Conservation (phyloP, 2,797 vertebrate genomes). For the Tangara arthus region DNA sequence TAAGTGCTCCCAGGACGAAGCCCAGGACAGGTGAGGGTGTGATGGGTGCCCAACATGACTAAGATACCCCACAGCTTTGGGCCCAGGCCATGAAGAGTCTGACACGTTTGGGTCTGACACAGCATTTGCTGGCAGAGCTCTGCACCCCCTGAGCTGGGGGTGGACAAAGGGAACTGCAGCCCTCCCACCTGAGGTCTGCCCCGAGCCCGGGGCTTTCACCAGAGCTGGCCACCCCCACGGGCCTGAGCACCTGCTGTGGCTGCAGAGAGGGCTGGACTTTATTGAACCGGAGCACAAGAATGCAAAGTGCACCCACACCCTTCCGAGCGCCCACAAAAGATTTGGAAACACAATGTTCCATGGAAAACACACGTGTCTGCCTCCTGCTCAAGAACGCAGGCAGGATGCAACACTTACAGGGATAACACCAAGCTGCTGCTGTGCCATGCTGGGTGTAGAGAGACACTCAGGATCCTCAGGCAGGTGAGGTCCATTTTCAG, state of each 20-base stretch:
- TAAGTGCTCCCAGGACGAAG: neutral
- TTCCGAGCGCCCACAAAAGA: neutral
- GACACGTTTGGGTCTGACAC: fast-evolving
- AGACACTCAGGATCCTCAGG: fast-evolving
- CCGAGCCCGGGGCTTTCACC: neutral
- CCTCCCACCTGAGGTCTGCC: neutral
- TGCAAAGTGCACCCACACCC: neutral
- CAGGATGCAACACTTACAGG: neutral
- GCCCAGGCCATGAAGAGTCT: neutral
- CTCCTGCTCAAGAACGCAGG: neutral
- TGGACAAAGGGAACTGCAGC: neutral
- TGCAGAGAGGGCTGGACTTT: neutral
- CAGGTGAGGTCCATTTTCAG: slow-evolving; percentile 58
- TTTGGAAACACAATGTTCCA: neutral
- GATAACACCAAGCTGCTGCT: neutral
- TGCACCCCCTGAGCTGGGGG: neutral
- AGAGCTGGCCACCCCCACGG: neutral
- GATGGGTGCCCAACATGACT: neutral
- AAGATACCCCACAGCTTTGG: neutral
- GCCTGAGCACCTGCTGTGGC: neutral
- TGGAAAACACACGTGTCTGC: neutral
- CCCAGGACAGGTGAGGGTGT: neutral
- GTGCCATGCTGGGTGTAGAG: neutral
- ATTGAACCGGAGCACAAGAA: neutral
- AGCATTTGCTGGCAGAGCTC: neutral